Percentiles rank a stretch among this genome's conserved stretches.
Conservation (phyloP, 2,797 vertebrate genomes). For the Tragopan temminckii region DNA sequence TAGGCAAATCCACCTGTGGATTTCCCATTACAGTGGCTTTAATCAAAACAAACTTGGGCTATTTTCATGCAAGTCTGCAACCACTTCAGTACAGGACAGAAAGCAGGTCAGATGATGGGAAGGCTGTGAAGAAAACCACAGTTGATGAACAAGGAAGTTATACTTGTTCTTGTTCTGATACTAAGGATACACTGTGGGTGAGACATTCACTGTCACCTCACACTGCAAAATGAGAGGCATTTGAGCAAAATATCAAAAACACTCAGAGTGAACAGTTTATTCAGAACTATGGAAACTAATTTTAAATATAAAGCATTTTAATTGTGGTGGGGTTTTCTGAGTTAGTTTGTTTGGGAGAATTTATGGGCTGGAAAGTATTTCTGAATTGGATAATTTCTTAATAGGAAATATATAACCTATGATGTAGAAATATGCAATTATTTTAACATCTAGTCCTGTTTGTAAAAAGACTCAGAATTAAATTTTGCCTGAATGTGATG, state of each 20-base stretch:
- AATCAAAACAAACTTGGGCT: background rate
- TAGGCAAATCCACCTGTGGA: background rate
- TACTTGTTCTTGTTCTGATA: background rate
- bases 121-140: background rate
- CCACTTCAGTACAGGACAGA: background rate
- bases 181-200: background rate
- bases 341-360: background rate
- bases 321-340: background rate
- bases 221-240: background rate
- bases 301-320: background rate
- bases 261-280: background rate
- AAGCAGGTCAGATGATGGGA: background rate
- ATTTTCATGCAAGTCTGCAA: background rate
- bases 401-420: background rate
- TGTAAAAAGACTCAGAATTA: background rate
- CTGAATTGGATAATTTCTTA: background rate
- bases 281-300: background rate
- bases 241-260: background rate
- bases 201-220: background rate
- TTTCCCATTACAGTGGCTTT: slow-evolving; percentile 22
- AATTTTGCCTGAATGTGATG: background rate
- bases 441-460: background rate
- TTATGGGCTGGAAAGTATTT: background rate
- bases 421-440: background rate
- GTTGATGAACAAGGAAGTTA: background rate